phyloP scores from a whole-genome alignment of 2,888 invertebrate species.

The Ormyrus labotus region DNA sequence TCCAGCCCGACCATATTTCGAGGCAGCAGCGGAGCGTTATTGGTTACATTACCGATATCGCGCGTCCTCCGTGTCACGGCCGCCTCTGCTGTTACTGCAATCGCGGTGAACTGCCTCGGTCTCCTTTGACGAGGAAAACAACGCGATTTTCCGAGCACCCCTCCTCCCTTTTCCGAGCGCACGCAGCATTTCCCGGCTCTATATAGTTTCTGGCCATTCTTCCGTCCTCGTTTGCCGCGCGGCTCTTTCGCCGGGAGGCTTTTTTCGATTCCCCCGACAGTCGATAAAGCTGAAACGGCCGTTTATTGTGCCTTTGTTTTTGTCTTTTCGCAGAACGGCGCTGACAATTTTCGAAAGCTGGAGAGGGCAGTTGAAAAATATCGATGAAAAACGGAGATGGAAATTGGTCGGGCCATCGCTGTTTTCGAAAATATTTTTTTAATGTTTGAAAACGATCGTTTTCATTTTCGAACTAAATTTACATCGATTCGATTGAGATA shows the following conservation, averaged over 20 bases:
- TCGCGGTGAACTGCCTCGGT: slow-evolving; percentile 67
- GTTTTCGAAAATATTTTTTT: too few species aligned
- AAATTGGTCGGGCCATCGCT: too few species aligned
- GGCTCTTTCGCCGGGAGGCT: not conserved
- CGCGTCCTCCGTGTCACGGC: slow-evolving; percentile 73
- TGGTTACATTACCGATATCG: slow-evolving; percentile 76
- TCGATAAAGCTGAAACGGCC: too few species aligned
- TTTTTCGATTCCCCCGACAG: not conserved
- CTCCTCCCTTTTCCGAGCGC: not conserved
- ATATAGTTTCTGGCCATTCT: not conserved
- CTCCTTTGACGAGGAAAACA: slow-evolving; percentile 67
- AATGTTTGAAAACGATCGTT: too few species aligned
- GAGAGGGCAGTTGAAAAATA: too few species aligned
- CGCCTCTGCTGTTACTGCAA: slow-evolving; percentile 72
- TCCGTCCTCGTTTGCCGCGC: not conserved
- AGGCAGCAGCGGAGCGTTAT: slow-evolving; percentile 64
- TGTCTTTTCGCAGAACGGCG: too few species aligned
- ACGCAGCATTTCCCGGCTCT: not conserved
- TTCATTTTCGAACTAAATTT: too few species aligned
- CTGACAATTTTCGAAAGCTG: too few species aligned
- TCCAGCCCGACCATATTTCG: not conserved
- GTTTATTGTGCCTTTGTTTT: too few species aligned
- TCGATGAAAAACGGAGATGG: too few species aligned
- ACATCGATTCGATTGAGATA: too few species aligned
- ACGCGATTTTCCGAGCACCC: slow-evolving; percentile 44